Evolutionary conservation across 2,797 vertebrate species (phyloP).

Genomic region (Danio jaintianensis): DNA sequence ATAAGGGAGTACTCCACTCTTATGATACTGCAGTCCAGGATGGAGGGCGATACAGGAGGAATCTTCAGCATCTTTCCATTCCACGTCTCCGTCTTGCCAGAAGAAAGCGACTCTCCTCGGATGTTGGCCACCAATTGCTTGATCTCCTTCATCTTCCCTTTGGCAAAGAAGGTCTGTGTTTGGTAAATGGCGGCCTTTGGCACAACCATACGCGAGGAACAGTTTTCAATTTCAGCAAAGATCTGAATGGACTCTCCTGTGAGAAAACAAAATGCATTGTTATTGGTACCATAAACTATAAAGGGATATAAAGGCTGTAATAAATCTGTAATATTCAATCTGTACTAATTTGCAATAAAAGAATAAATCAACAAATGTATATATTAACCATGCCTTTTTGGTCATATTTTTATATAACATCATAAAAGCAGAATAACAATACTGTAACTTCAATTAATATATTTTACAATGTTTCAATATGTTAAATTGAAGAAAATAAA

Average conservation of each 20-base stretch:
- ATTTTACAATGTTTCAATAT: not conserved
- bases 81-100: slow-evolving; percentile 97
- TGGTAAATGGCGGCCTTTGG: slow-evolving; percentile 98
- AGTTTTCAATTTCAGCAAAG: slow-evolving; percentile 97
- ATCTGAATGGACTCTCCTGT: slow-evolving; percentile 97
- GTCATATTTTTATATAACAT: too few species aligned
- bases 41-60: slow-evolving; percentile 95
- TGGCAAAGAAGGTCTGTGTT: slow-evolving; percentile 95
- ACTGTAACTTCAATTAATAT: not conserved
- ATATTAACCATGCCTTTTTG: too few species aligned
- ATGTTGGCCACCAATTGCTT: slow-evolving; percentile 93
- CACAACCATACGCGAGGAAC: slow-evolving; percentile 93
- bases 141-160: slow-evolving; percentile 97
- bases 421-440: too few species aligned
- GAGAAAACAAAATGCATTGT: not conserved
- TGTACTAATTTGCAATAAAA: too few species aligned
- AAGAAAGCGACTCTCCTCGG: slow-evolving; percentile 89
- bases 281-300: not conserved
- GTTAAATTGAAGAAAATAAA: not conserved
- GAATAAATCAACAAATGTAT: too few species aligned
- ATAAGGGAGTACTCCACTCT: slow-evolving; percentile 93
- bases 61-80: slow-evolving; percentile 94
- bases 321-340: too few species aligned
- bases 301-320: not conserved
- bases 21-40: slow-evolving; percentile 96